Conservation (phyloP, 2,888 invertebrate species). For the Caenorhabditis sp. region DNA sequence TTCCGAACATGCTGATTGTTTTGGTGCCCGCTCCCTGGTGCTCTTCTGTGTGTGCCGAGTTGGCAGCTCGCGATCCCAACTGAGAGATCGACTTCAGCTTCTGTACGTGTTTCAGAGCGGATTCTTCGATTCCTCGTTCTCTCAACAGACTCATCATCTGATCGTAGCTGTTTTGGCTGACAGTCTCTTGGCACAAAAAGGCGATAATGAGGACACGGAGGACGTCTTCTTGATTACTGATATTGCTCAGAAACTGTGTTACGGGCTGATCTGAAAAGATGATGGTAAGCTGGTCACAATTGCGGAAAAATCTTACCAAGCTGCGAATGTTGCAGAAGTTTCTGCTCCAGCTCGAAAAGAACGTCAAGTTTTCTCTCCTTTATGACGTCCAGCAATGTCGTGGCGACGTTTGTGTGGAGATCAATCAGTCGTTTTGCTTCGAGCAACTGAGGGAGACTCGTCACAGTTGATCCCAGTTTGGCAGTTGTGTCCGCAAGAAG, state of each 20-base stretch:
- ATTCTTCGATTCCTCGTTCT: constrained; percentile 70
- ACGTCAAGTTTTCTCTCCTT: constrained; percentile 89
- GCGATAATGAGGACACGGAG: constrained; percentile 75
- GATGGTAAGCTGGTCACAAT: not conserved
- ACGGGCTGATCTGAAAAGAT: constrained; percentile 68
- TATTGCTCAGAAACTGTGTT: constrained; percentile 57
- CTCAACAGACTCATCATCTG: constrained; percentile 67
- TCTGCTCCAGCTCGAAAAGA: constrained; percentile 97
- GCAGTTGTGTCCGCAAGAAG: constrained; percentile 91
- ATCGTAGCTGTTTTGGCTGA: constrained; percentile 65
- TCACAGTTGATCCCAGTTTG: constrained; percentile 91
- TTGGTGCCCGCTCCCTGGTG: constrained; percentile 90
- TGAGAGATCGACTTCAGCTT: constrained; percentile 68
- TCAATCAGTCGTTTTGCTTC: constrained; percentile 96
- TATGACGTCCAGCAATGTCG: constrained; percentile 83
- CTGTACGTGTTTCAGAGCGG: constrained; percentile 74
- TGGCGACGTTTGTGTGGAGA: constrained; percentile 98
- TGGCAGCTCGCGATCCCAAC: constrained; percentile 46
- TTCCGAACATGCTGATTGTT: constrained; percentile 95
- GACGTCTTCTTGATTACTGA: constrained; percentile 68
- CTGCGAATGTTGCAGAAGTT: constrained; percentile 86
- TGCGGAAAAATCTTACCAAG: constrained; percentile 80
- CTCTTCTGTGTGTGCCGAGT: constrained; percentile 81
- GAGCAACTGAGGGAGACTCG: constrained; percentile 92
- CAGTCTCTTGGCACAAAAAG: constrained; percentile 65